Percentiles rank a stretch among this genome's conserved stretches.
Conservation (phyloP, 2,888 invertebrate genomes). For the Plagodis pulveraria region DNA sequence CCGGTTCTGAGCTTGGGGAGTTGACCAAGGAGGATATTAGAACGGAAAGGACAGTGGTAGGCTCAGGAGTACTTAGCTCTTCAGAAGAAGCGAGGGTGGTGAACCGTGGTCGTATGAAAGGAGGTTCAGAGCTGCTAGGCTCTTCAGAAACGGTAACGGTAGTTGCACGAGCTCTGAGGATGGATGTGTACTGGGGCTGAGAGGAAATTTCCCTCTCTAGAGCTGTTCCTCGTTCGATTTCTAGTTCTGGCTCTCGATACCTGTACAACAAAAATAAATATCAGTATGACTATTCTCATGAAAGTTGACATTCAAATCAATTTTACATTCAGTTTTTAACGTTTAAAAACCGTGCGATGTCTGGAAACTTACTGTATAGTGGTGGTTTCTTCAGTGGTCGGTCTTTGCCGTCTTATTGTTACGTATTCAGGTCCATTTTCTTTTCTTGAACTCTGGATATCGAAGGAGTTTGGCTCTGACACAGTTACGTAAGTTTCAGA, state of each 20-base stretch:
- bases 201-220: conserved; percentile 76
- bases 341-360: background rate
- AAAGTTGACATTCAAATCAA: no score
- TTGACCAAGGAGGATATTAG: conserved; percentile 78
- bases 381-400: conserved; percentile 76
- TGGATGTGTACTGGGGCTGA: conserved; percentile 74
- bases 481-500: conserved; percentile 61
- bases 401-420: conserved; percentile 86
- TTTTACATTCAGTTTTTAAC: no score
- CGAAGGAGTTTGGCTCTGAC: conserved; percentile 59
- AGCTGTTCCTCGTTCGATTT: conserved; percentile 65
- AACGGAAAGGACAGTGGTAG: conserved; percentile 73
- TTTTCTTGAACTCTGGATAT: conserved; percentile 59
- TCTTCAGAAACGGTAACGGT: conserved; percentile 52
- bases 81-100: conserved; percentile 56
- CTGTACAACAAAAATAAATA: conserved; percentile 41
- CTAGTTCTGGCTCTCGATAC: conserved; percentile 60
- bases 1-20: conserved; percentile 56
- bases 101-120: conserved; percentile 57
- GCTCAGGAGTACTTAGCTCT: conserved; percentile 58
- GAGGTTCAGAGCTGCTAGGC: conserved; percentile 53
- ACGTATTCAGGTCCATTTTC: conserved; percentile 86
- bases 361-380: conserved; percentile 74
- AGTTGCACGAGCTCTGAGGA: conserved; percentile 67
- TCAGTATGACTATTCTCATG: background rate